Evolutionary conservation across 2,113 vertebrate species (phyloP), one percentile per base, ranked within the genome.

Genomic region (Narcine bancroftii): DNA sequence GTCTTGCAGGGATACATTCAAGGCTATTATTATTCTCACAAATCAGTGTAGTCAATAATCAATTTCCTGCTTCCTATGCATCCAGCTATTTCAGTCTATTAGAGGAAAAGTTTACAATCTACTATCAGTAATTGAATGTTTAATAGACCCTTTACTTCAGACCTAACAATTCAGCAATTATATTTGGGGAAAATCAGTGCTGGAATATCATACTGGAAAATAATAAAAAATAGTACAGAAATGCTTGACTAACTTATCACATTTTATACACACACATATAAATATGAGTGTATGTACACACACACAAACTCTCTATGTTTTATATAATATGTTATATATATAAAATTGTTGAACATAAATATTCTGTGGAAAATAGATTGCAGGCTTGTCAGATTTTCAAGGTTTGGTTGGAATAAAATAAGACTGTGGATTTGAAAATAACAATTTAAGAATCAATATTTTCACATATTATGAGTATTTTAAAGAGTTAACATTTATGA

Each of bases 61-160:
- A 66, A 91, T 91, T 91, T 91, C 39, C 63, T 42, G 65, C 36
- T 91, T 91, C 45, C 29, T 29, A 69, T 69, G 39, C 63, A 42
- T 63, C 29, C 26, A 9, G 21, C 65, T 45, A 69, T 21, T 15
- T 69, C 65, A 91, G 36, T 6, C 63, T 21, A 91, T 29, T 6
- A 45, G 24, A 39, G 24, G 87, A 21, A 91, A 69, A 33, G 39
- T 45, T 69, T 91, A 91, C 60, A 91, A 39, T 45, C 39, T 66
- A 0, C 63, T 29, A 15, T 50, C 79, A 83, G 6, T 66, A 69
- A 91, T 91, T 91, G 63, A 36, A 69, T 36, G 2, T 63, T 69
- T 66, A 60, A 89, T 42, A 66, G 60, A 39, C 66, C 42, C 39
- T 42, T 53, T 42, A 66, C 60, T 89, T 66, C 39, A 89, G n/a